A percentile compares a stretch with the other conserved stretches of the same genome.
phyloP scores from a whole-genome alignment of 2,113 vertebrate species.

The Ibidorhyncha struthersii region DNA sequence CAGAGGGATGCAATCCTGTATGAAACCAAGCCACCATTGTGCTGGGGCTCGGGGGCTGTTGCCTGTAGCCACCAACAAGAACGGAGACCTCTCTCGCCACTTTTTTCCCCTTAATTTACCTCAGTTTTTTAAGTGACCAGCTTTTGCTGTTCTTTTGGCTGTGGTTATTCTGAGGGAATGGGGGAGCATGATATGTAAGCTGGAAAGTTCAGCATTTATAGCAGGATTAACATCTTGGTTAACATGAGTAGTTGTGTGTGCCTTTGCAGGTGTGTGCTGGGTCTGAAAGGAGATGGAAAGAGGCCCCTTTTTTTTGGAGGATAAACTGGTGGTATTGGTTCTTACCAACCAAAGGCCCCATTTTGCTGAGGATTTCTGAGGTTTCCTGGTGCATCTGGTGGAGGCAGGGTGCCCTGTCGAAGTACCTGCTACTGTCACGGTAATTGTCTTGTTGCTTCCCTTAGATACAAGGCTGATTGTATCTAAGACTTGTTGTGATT shows the following conservation, averaged over 20 bases:
- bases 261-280: not conserved
- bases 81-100: no score
- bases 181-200: fast-evolving
- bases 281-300: not conserved
- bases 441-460: not conserved
- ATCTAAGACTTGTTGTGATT: not conserved
- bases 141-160: not conserved
- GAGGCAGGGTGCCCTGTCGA: not conserved
- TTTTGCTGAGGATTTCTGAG: not conserved
- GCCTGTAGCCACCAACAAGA: not conserved
- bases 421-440: not conserved
- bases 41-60: not conserved
- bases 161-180: not conserved
- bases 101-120: not conserved
- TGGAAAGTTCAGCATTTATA: not conserved
- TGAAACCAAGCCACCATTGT: fast-evolving
- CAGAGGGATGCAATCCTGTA: not conserved
- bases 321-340: not conserved
- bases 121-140: not conserved
- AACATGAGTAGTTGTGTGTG: fast-evolving
- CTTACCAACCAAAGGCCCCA: not conserved
- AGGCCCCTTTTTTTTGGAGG: not conserved
- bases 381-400: not conserved
- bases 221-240: not conserved
- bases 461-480: not conserved